Percentiles rank a stretch among this genome's conserved stretches.
phyloP scores from a whole-genome alignment of 2,113 vertebrate species.

The Caracal caracal region DNA sequence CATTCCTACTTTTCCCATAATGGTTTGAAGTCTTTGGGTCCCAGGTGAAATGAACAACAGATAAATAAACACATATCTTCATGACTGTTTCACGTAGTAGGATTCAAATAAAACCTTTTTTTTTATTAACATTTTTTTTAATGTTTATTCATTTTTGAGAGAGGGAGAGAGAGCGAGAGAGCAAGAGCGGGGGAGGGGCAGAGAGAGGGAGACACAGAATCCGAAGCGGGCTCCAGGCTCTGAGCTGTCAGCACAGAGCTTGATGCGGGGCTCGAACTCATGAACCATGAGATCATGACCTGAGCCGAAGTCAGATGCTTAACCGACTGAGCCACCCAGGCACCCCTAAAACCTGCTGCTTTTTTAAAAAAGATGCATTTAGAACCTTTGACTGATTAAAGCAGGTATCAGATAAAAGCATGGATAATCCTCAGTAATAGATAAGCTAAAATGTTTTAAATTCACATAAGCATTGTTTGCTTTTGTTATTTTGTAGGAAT shows the following conservation, averaged over 20 bases:
- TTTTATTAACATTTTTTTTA: too few species aligned
- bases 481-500: constrained; percentile 4
- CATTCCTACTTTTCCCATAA: not conserved
- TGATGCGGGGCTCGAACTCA: too few species aligned
- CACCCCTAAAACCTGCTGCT: not conserved
- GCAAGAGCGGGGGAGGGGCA: too few species aligned
- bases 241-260: too few species aligned
- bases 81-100: not conserved
- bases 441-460: not conserved
- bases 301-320: too few species aligned
- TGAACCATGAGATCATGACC: too few species aligned
- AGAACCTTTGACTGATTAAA: not conserved
- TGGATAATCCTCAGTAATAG: not conserved
- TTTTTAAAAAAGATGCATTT: constrained; percentile 25
- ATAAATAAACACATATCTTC: not conserved
- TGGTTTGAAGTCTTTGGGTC: constrained; percentile 38
- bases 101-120: not conserved
- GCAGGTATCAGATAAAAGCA: not conserved
- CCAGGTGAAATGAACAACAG: constrained; percentile 15
- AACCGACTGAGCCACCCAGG: too few species aligned
- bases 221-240: too few species aligned
- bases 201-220: too few species aligned
- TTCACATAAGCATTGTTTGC: not conserved
- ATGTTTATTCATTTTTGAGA: too few species aligned
- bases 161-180: too few species aligned